Evolutionary conservation across 2,888 invertebrate genomes (phyloP).

Genomic region (Aphodius sticticus): DNA sequence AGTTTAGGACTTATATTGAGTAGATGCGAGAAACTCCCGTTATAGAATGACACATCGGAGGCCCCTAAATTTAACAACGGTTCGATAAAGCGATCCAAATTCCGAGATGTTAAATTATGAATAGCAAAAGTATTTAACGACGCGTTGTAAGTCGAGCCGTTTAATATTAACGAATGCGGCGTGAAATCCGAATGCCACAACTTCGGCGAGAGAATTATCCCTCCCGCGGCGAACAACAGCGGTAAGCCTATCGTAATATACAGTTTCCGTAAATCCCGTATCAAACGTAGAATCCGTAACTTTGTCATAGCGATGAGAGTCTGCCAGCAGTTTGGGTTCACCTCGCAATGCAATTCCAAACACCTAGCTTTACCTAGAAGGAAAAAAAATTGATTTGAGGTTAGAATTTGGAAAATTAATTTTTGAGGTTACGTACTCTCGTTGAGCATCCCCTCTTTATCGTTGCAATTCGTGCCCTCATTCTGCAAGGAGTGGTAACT

Average conservation of each 20-base stretch:
- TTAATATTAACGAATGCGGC: constrained; percentile 68
- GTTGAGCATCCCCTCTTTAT: constrained; percentile 36
- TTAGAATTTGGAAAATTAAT: not conserved
- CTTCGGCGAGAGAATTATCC: constrained; percentile 69
- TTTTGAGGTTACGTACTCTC: constrained; percentile 6
- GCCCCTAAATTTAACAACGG: constrained; percentile 55
- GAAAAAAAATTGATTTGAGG: constrained; percentile 32
- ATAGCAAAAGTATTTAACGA: constrained; percentile 67
- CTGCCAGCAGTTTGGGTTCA: constrained; percentile 69
- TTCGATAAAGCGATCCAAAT: constrained; percentile 54
- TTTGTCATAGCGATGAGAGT: constrained; percentile 73
- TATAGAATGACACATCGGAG: constrained; percentile 62
- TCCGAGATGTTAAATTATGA: constrained; percentile 64
- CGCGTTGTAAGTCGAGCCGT: constrained; percentile 68
- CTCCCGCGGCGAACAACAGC: constrained; percentile 72
- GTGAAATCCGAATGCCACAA: constrained; percentile 70
- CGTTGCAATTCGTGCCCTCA: constrained; percentile 54
- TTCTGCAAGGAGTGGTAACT: constrained; percentile 77
- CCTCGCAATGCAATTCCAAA: constrained; percentile 60
- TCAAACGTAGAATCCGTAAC: constrained; percentile 70
- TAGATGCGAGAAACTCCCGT: constrained; percentile 72
- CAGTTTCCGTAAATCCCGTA: constrained; percentile 71
- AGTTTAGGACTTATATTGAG: constrained; percentile 71
- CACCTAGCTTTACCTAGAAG: constrained; percentile 61
- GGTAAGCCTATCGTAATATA: constrained; percentile 80